Percentiles rank a stretch among this genome's conserved stretches.
Conservation (phyloP, 2,888 invertebrate species). For the Pheosia gnoma region DNA sequence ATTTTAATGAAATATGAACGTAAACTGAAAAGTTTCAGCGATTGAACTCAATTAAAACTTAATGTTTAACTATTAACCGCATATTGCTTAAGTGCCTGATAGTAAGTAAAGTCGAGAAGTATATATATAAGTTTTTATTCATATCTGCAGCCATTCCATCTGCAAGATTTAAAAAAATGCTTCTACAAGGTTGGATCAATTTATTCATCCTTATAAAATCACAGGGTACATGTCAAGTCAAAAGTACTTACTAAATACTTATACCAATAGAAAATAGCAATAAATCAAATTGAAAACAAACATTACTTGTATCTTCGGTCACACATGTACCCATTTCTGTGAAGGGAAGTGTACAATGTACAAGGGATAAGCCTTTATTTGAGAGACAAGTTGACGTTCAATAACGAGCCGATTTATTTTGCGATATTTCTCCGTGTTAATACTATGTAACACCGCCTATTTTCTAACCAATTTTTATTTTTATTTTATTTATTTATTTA, state of each 20-base stretch:
- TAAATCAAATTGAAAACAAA: background rate
- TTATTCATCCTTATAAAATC: too few relatives aligned
- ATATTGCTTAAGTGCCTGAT: background rate
- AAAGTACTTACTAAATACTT: too few relatives aligned
- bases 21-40: background rate
- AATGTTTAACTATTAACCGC: background rate
- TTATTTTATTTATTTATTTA: too few relatives aligned
- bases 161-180: background rate
- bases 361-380: background rate
- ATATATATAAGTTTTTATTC: background rate
- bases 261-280: background rate
- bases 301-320: background rate
- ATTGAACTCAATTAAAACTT: constrained; percentile 1
- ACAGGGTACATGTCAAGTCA: too few relatives aligned
- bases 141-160: background rate
- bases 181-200: too few relatives aligned
- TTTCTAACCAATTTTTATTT: too few relatives aligned
- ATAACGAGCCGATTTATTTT: background rate
- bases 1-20: background rate
- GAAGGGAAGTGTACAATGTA: background rate
- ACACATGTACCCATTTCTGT: constrained; percentile 1
- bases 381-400: constrained; percentile 6
- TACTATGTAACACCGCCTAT: too few relatives aligned
- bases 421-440: background rate
- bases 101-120: background rate